Evolutionary conservation across 2,888 invertebrate genomes (phyloP).

Genomic region (Cosmopolites sordidus): DNA sequence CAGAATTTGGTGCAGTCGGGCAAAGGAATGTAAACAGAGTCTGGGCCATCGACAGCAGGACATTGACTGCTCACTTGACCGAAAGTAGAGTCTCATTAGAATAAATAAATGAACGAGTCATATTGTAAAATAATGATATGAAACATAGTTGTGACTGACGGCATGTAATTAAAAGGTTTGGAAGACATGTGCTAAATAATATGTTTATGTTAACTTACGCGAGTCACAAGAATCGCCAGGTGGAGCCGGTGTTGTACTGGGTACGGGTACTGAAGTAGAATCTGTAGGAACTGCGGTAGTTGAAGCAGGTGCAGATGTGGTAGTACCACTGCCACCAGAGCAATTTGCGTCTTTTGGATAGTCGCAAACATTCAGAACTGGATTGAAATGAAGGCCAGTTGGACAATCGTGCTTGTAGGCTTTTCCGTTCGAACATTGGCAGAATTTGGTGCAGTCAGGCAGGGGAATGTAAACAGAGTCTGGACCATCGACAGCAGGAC

Average conservation of each 20-base stretch:
- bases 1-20: conserved; percentile 29
- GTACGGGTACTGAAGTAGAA: not conserved
- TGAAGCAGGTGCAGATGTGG: too few relatives aligned
- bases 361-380: conserved; percentile 30
- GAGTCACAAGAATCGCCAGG: not conserved
- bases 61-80: conserved; percentile 8
- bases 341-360: conserved; percentile 27
- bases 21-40: conserved; percentile 25
- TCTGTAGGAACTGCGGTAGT: not conserved
- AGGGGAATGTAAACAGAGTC: conserved; percentile 30
- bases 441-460: conserved; percentile 30
- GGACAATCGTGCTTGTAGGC: conserved; percentile 26
- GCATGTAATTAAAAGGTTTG: too few relatives aligned
- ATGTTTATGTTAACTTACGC: not conserved
- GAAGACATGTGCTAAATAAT: too few relatives aligned
- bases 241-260: not conserved
- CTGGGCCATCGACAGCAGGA: conserved; percentile 21
- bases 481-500: conserved; percentile 28
- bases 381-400: conserved; percentile 25
- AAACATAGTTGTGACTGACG: too few relatives aligned
- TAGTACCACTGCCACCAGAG: not conserved
- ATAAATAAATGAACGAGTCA: too few relatives aligned
- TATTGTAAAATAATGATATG: too few relatives aligned
- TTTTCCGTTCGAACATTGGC: conserved; percentile 30
- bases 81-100: too few relatives aligned